These are phyloP conservation scores for Asobara japonica DNA, from an alignment of 1,140 invertebrate species.

Conservation along the genomic window DNA sequence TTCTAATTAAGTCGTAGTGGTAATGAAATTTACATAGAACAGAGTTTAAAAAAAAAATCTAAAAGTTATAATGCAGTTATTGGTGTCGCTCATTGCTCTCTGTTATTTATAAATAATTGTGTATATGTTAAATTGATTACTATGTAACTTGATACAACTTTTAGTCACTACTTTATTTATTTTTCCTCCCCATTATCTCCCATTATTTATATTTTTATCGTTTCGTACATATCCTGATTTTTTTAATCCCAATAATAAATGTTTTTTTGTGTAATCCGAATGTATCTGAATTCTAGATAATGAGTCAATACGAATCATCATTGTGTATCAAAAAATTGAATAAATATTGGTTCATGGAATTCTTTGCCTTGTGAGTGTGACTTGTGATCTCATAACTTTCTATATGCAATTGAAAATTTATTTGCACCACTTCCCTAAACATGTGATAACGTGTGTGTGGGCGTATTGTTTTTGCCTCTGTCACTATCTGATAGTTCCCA, in stretches of 20 bases:
- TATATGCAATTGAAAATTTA: too few species aligned
- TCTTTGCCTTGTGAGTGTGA: neutral
- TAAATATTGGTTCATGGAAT: constrained; percentile 26
- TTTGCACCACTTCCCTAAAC: too few species aligned
- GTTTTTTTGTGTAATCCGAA: constrained; percentile 25
- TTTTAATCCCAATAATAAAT: constrained; percentile 9
- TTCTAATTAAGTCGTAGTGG: neutral
- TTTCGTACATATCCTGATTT: constrained; percentile 29
- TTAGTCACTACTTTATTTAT: constrained; percentile 24
- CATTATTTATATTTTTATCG: constrained; percentile 27
- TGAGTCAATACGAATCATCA: constrained; percentile 6
- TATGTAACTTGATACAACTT: neutral
- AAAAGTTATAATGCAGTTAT: neutral
- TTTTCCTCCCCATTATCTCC: constrained; percentile 24
- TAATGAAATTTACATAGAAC: neutral
- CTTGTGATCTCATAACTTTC: too few species aligned
- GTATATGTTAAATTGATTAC: constrained; percentile 23
- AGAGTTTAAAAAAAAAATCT: neutral
- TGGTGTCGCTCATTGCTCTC: constrained; percentile 3
- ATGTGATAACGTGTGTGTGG: too few species aligned
- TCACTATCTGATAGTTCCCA: too few species aligned
- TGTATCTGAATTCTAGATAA: constrained; percentile 1
- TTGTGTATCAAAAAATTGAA: constrained; percentile 27
- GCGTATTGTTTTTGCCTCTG: too few species aligned
- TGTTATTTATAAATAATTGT: constrained; percentile 28